Base-by-base conservation (phyloP, 2,888 invertebrate species). In the Sphaerophoria taeniata region DNA sequence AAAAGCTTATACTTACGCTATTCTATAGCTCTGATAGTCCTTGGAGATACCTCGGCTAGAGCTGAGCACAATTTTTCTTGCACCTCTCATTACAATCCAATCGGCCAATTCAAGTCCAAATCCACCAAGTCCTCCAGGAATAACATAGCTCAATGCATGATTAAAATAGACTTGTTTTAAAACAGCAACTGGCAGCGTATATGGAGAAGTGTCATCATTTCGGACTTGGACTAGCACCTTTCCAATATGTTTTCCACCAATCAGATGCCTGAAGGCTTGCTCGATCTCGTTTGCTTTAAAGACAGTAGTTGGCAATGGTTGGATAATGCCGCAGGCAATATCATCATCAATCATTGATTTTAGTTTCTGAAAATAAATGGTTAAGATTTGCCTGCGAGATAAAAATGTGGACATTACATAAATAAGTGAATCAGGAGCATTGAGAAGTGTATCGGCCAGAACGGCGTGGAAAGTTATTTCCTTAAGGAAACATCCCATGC, bases 81-180 rank as follows among this genome's bases (percentile, higher is more conserved):
- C 97, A 0, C 98, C 98, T 86, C 98, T 94, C 67, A 96, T 91
- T 63, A 97, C 94, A 88, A 99, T 92, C 97, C 97, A 98, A 89
- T 97, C 96, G 0, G 95, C 95, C 61, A 98, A 91, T 91, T 98
- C 98, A 61, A 98, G 93, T 5, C 98, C 98, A 89, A 98, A 97
- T 0, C 98, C 98, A 55, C 98, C 98, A 0, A 98, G 93, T 56
- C 98, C 98, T 11, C 96, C 96, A 0, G 95, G 93, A 4, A 96
- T 93, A 0, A 96, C 89, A 92, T 96, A 94, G 9, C 88, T 88
- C 12, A 89, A 69, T 6, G 90, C 80, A 0, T 89, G 87, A n/a
- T 89, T 89, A 39, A 91, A 92, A 80, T 90, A 91, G 0, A 90
- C 72, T 84, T 91, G 90, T 4, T 87, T 89, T 2, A 89, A 31